These are phyloP conservation scores for Acleris literana DNA, from an alignment of 2,888 invertebrate genomes.

Conservation along the genomic window DNA sequence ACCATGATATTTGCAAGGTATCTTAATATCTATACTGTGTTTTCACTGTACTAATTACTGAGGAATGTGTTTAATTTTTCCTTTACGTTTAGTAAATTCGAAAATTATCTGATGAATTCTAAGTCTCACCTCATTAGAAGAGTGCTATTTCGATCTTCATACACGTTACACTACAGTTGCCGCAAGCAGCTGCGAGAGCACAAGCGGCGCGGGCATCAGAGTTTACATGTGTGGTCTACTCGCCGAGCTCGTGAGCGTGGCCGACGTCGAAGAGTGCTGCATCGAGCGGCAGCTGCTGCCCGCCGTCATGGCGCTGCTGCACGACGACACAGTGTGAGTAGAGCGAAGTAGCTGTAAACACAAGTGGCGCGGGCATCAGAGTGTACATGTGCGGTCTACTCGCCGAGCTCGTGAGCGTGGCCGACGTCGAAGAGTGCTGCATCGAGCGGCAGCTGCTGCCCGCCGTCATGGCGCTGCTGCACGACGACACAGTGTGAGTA, in stretches of 20 bases:
- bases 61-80: no score
- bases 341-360: background rate
- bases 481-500: slow-evolving; percentile 70
- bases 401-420: slow-evolving; percentile 58
- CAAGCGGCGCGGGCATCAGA: slow-evolving; percentile 62
- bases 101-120: no score
- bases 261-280: slow-evolving; percentile 58
- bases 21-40: no score
- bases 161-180: slow-evolving; percentile 52
- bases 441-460: slow-evolving; percentile 67
- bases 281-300: slow-evolving; percentile 67
- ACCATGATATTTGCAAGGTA: no score
- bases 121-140: background rate
- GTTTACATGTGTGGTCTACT: slow-evolving; percentile 60
- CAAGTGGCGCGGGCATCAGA: slow-evolving; percentile 62
- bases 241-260: slow-evolving; percentile 58
- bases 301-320: slow-evolving; percentile 61
- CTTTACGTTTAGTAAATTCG: no score
- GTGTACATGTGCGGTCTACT: slow-evolving; percentile 60
- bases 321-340: slow-evolving; percentile 70
- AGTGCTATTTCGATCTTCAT: background rate
- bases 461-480: slow-evolving; percentile 61
- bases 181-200: slow-evolving; percentile 65
- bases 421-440: slow-evolving; percentile 58
- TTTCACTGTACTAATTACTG: no score